Evolutionary conservation across 2,797 vertebrate genomes (phyloP).

Genomic region (Coregonus ussuriensis): DNA sequence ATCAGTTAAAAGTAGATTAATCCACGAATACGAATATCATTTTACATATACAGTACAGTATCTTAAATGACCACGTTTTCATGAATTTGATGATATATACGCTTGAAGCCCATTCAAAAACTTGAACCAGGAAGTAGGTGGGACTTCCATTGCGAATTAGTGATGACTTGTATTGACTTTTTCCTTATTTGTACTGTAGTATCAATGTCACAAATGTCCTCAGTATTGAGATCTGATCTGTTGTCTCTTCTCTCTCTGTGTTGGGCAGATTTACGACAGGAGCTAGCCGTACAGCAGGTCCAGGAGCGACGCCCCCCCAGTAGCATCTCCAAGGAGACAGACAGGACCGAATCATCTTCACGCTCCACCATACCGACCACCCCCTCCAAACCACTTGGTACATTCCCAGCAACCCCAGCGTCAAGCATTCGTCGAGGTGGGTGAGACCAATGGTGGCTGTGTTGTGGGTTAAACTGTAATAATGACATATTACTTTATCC

Average conservation of each 20-base stretch:
- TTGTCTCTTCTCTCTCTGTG: constrained; percentile 8
- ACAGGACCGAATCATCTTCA: constrained; percentile 74
- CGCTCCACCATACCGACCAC: constrained; percentile 78
- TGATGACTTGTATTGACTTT: too few species aligned
- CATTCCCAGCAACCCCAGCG: constrained; percentile 75
- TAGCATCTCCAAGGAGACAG: constrained; percentile 72
- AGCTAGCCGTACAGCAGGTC: constrained; percentile 92
- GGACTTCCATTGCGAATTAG: too few species aligned
- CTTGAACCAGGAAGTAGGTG: too few species aligned
- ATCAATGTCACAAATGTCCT: neutral
- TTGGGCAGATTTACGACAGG: constrained; percentile 88
- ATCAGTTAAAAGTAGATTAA: too few species aligned
- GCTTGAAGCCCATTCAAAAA: too few species aligned
- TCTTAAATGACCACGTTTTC: too few species aligned
- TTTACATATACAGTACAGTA: too few species aligned
- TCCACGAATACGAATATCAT: too few species aligned
- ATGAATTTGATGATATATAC: too few species aligned
- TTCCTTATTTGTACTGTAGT: too few species aligned
- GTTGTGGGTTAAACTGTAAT: neutral
- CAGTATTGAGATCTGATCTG: constrained; percentile 5
- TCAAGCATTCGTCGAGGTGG: constrained; percentile 82
- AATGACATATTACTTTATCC: neutral
- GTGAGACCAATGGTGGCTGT: constrained; percentile 6
- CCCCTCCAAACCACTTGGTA: constrained; percentile 67
- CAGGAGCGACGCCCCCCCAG: constrained; percentile 82